Evolutionary conservation across 2,888 invertebrate genomes (phyloP).

Genomic region (Amiota minor): DNA sequence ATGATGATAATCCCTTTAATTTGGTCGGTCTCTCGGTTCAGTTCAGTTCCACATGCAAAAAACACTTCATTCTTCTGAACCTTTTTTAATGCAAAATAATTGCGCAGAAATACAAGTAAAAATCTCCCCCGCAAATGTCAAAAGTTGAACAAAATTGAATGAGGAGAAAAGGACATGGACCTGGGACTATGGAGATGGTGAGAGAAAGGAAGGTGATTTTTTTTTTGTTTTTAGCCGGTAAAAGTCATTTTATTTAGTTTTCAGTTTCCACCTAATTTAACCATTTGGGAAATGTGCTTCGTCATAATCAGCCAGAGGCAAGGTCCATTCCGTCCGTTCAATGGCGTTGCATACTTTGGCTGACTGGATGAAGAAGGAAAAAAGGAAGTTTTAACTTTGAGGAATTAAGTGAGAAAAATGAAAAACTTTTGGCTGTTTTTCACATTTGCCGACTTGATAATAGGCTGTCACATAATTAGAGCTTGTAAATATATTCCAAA

Average conservation of each 20-base stretch:
- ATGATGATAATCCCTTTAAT: slow-evolving; percentile 48
- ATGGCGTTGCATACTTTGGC: not conserved
- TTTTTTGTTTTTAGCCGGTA: slow-evolving; percentile 27
- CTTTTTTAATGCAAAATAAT: slow-evolving; percentile 68
- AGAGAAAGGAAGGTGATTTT: no score
- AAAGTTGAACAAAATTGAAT: slow-evolving; percentile 26
- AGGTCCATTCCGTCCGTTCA: slow-evolving; percentile 52
- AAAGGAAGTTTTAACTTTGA: slow-evolving; percentile 2
- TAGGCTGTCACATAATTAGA: slow-evolving; percentile 70
- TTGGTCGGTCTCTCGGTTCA: slow-evolving; percentile 38
- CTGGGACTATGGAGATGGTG: no score
- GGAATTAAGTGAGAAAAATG: slow-evolving; percentile 39
- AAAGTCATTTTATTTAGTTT: slow-evolving; percentile 65
- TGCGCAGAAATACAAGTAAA: slow-evolving; percentile 41
- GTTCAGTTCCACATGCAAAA: slow-evolving; percentile 52
- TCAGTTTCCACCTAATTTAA: slow-evolving; percentile 70
- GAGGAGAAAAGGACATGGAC: no score
- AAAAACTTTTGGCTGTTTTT: slow-evolving; percentile 55
- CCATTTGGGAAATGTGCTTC: slow-evolving; percentile 70
- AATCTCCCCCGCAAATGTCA: slow-evolving; percentile 42
- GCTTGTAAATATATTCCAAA: slow-evolving; percentile 57
- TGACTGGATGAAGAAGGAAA: not conserved
- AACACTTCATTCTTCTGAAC: slow-evolving; percentile 52
- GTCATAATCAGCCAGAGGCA: slow-evolving; percentile 70
- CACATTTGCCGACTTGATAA: slow-evolving; percentile 71